A percentile compares a stretch with the other conserved stretches of the same genome.
These are phyloP conservation scores for Lucilia cuprina DNA, from an alignment of 1,140 invertebrate species.

Conservation along the genomic window DNA sequence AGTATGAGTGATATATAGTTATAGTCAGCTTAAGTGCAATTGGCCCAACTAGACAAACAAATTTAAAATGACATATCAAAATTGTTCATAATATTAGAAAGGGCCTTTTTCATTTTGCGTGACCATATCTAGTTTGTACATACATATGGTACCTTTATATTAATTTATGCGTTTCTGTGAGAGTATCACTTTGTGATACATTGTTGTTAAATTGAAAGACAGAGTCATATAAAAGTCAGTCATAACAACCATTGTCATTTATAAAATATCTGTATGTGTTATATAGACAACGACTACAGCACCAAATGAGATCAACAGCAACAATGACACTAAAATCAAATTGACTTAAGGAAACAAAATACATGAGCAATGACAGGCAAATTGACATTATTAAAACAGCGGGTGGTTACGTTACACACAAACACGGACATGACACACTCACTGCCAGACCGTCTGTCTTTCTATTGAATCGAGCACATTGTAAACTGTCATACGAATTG, in stretches of 20 bases:
- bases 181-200: background rate
- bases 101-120: too few species aligned
- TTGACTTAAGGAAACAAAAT: constrained; percentile 1
- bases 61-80: too few species aligned
- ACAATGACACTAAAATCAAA: constrained; percentile 10
- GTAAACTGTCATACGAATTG: too few species aligned
- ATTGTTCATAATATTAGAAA: too few species aligned
- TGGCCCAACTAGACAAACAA: too few species aligned
- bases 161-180: background rate
- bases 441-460: too few species aligned
- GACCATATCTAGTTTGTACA: too few species aligned
- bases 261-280: background rate
- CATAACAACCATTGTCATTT: constrained; percentile 36
- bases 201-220: constrained; percentile 8
- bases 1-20: background rate
- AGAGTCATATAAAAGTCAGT: constrained; percentile 30
- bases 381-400: constrained; percentile 43
- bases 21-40: background rate
- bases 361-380: constrained; percentile 40
- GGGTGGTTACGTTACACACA: constrained; percentile 29
- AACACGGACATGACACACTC: too few species aligned
- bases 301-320: constrained; percentile 8
- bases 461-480: too few species aligned
- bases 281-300: background rate
- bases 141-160: too few species aligned